Percentiles rank a stretch among this genome's conserved stretches.
phyloP scores from a whole-genome alignment of 2,113 vertebrate genomes.

The Spizaetus ornatus region DNA sequence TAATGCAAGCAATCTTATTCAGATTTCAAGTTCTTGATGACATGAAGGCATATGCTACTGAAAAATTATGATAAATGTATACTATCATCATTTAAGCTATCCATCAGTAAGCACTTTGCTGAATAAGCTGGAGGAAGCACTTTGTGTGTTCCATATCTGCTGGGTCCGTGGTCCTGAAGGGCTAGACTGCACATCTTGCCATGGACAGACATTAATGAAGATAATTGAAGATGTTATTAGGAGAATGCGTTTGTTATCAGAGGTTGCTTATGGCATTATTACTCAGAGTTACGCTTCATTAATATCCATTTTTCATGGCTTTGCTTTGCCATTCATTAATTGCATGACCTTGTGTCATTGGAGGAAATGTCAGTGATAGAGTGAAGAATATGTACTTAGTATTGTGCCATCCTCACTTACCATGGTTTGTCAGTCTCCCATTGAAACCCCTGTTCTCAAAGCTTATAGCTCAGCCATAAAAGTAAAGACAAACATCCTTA shows the following conservation, averaged over 20 bases:
- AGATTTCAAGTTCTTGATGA: not conserved
- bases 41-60: not conserved
- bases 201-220: constrained; percentile 74
- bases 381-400: not conserved
- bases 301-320: constrained; percentile 77
- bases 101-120: not conserved
- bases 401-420: not conserved
- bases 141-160: not conserved
- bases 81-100: not conserved
- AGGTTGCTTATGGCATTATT: constrained; percentile 73
- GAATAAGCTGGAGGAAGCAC: not conserved
- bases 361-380: constrained; percentile 78
- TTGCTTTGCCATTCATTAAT: constrained; percentile 50
- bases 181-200: constrained; percentile 28
- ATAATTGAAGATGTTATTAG: constrained; percentile 82
- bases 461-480: not conserved
- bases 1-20: not conserved
- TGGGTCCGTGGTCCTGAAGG: constrained; percentile 14
- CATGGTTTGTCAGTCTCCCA: not conserved
- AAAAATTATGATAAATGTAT: constrained; percentile 49
- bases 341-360: constrained; percentile 72
- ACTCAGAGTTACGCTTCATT: constrained; percentile 78
- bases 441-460: not conserved
- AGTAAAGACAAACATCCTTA: not conserved
- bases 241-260: constrained; percentile 82